These are phyloP conservation scores for Drosophila bipectinata DNA, from an alignment of 1,140 invertebrate genomes.

Conservation along the genomic window DNA sequence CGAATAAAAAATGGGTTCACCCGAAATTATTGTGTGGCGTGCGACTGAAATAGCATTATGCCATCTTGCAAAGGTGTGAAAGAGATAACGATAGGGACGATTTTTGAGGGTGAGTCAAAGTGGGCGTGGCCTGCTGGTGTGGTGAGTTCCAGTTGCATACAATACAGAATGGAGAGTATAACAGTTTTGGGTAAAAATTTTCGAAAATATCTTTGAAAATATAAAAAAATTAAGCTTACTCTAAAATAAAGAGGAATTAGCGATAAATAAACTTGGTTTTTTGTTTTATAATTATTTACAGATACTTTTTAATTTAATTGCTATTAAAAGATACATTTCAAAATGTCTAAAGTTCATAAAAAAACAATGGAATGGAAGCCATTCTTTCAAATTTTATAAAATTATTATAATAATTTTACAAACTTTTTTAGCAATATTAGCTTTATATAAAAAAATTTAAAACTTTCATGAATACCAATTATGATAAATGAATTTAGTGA, in stretches of 20 bases:
- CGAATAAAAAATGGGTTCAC: constrained; percentile 62
- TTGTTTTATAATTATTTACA: background rate
- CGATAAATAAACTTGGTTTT: background rate
- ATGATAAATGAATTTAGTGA: no score
- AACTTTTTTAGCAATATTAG: no score
- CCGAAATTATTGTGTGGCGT: constrained; percentile 11
- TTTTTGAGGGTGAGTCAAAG: background rate
- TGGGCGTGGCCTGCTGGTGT: constrained; percentile 21
- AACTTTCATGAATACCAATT: no score
- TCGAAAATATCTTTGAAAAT: background rate
- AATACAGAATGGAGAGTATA: constrained; percentile 8
- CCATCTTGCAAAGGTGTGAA: constrained; percentile 1
- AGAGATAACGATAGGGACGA: constrained; percentile 7
- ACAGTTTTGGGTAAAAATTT: background rate
- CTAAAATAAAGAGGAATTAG: no score
- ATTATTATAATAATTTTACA: no score
- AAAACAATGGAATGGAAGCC: background rate
- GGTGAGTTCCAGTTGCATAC: constrained; percentile 22
- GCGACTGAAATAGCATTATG: constrained; percentile 4
- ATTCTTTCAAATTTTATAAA: no score
- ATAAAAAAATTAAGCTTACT: background rate
- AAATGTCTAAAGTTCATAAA: background rate
- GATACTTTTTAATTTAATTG: background rate
- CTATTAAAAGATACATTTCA: background rate
- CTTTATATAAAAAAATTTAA: no score